A percentile compares a stretch with the other conserved stretches of the same genome.
Conservation (phyloP, 1,140 invertebrate genomes). For the Lasioglossum baleicum region DNA sequence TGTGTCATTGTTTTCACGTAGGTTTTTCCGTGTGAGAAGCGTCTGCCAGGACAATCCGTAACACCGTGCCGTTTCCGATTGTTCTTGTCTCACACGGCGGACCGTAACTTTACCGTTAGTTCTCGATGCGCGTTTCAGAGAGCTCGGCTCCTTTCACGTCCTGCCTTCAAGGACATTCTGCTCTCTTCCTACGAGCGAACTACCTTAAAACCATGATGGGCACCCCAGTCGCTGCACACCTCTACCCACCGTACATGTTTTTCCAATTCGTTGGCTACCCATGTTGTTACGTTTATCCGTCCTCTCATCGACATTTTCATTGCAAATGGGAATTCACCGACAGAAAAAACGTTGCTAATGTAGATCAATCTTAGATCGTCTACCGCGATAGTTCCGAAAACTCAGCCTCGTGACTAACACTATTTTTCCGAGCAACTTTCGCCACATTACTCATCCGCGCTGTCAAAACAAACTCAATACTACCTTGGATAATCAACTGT, state of each 20-base stretch:
- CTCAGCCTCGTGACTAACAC: too few species aligned
- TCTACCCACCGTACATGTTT: not conserved
- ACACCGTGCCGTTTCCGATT: conserved; percentile 34
- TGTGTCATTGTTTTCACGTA: conserved; percentile 23
- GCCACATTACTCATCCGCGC: too few species aligned
- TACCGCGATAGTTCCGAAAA: too few species aligned
- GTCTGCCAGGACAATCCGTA: conserved; percentile 13
- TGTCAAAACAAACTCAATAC: too few species aligned
- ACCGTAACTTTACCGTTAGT: conserved; percentile 38
- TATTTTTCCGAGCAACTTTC: too few species aligned
- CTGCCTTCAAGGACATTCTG: conserved; percentile 24
- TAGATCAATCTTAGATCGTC: too few species aligned
- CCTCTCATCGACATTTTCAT: not conserved
- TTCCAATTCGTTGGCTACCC: not conserved
- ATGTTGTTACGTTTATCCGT: not conserved
- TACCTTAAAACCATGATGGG: conserved; percentile 7
- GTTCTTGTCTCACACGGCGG: not conserved
- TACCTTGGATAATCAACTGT: too few species aligned
- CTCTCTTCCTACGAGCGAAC: not conserved
- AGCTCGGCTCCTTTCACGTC: conserved; percentile 17
- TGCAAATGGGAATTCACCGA: too few species aligned
- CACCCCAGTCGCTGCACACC: not conserved
- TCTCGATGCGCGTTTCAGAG: not conserved
- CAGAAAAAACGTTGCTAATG: too few species aligned
- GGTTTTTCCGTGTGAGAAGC: conserved; percentile 5